A percentile compares a stretch with the other conserved stretches of the same genome.
These are phyloP conservation scores for Sycophila texana DNA, from an alignment of 2,888 invertebrate genomes.

Conservation along the genomic window DNA sequence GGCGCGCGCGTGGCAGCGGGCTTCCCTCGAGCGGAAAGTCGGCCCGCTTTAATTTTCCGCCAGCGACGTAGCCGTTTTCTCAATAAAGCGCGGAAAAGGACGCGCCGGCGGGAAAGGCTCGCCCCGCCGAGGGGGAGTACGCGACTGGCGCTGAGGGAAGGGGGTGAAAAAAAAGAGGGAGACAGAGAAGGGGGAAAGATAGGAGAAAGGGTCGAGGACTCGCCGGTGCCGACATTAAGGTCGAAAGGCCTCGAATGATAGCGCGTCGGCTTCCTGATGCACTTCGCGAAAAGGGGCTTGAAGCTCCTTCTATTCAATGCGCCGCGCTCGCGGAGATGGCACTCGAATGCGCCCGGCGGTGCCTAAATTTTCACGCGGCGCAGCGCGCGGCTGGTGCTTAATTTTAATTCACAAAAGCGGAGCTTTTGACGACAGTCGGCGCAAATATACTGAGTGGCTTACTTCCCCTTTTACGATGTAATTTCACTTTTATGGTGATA, in stretches of 20 bases:
- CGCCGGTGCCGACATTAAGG: background rate
- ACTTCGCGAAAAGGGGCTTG: constrained; percentile 1
- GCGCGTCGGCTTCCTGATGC: constrained; percentile 15
- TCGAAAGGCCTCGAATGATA: constrained; percentile 5
- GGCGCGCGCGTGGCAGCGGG: constrained; percentile 52
- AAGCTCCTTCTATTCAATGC: constrained; percentile 8
- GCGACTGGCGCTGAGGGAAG: background rate
- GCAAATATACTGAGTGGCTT: constrained; percentile 2
- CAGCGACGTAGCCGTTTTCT: constrained; percentile 55
- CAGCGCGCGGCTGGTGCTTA: constrained; percentile 1
- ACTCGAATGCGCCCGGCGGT: constrained; percentile 20
- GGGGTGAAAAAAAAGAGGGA: background rate
- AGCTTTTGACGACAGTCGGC: constrained; percentile 12
- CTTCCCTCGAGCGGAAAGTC: constrained; percentile 64
- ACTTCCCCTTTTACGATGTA: background rate
- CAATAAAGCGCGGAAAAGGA: background rate
- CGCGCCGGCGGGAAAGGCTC: background rate
- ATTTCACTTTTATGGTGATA: background rate
- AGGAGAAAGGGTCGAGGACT: background rate
- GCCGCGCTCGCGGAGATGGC: background rate
- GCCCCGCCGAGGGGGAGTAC: background rate
- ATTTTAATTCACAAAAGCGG: constrained; percentile 14
- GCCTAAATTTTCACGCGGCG: constrained; percentile 18
- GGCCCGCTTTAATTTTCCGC: constrained; percentile 68
- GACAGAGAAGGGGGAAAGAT: background rate